phyloP scores from a whole-genome alignment of 2,113 vertebrate genomes.

The Columba janthina region DNA sequence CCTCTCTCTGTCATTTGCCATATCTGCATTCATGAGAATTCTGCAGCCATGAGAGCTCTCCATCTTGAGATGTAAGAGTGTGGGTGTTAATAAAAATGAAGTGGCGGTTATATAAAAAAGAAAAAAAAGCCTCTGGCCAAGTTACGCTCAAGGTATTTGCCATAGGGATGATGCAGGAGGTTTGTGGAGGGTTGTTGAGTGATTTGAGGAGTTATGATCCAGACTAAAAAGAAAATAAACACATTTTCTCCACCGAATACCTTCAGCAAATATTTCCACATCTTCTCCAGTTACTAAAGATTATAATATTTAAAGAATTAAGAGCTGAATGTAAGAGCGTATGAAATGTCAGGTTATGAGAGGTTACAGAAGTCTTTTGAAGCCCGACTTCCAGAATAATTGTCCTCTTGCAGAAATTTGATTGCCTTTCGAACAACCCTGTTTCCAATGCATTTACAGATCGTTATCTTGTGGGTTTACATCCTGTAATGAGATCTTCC shows the following conservation, averaged over 20 bases:
- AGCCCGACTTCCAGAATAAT: not conserved
- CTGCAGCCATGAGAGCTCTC: slow-evolving; percentile 5
- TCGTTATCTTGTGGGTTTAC: rapidly evolving
- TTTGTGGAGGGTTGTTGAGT: not conserved
- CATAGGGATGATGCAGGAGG: not conserved
- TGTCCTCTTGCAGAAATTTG: not conserved
- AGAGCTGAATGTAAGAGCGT: not conserved
- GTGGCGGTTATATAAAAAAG: not conserved
- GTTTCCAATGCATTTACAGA: not conserved
- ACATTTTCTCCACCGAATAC: not conserved
- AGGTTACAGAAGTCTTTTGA: not conserved
- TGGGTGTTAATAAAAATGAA: slow-evolving; percentile 14
- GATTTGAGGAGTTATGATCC: not conserved
- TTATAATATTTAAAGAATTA: not conserved
- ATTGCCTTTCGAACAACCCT: not conserved
- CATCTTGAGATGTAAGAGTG: not conserved
- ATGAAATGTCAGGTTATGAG: not conserved
- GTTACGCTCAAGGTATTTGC: not conserved
- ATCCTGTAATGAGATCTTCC: not conserved
- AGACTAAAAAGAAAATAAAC: not conserved
- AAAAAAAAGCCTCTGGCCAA: not conserved
- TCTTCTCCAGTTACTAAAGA: not conserved
- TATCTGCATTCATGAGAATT: not conserved
- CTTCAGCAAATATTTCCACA: not conserved
- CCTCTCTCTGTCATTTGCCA: not conserved